Evolutionary conservation across 2,888 invertebrate species (phyloP).

Genomic region (Coenonympha arcania): DNA sequence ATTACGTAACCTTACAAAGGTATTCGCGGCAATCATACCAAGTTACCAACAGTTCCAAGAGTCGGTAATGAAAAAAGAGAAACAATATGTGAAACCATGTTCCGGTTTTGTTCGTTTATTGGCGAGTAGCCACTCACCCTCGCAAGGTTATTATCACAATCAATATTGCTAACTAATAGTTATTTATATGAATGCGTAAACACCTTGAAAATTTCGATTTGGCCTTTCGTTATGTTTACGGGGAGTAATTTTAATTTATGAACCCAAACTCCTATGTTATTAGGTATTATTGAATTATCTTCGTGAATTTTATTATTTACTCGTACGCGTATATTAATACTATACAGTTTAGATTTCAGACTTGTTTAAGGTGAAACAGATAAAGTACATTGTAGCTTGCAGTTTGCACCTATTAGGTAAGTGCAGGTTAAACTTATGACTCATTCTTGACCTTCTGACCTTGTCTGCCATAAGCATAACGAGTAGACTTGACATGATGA

Average conservation of each 20-base stretch:
- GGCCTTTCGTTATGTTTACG: too few relatives aligned
- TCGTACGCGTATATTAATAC: too few relatives aligned
- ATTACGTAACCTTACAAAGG: background rate
- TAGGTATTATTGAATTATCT: too few relatives aligned
- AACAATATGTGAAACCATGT: conserved; percentile 13
- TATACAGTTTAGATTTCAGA: too few relatives aligned
- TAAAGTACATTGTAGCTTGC: background rate
- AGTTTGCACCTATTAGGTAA: too few relatives aligned
- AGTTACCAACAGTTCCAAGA: background rate
- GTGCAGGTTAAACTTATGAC: too few relatives aligned
- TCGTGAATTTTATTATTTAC: too few relatives aligned
- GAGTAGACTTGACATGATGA: background rate
- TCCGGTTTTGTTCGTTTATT: conserved; percentile 16
- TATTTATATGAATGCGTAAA: too few relatives aligned
- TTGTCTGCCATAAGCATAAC: background rate
- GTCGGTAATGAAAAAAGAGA: background rate
- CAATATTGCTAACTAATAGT: conserved; percentile 9
- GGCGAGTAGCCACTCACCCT: conserved; percentile 41
- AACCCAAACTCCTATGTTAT: too few relatives aligned
- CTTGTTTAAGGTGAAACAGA: too few relatives aligned
- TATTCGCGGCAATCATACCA: background rate
- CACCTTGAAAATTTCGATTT: too few relatives aligned
- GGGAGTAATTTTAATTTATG: too few relatives aligned
- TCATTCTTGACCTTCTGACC: background rate
- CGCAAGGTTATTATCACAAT: conserved; percentile 36